A percentile compares a stretch with the other conserved stretches of the same genome.
Conservation (phyloP, 2,797 vertebrate species). For the Vultur gryphus region DNA sequence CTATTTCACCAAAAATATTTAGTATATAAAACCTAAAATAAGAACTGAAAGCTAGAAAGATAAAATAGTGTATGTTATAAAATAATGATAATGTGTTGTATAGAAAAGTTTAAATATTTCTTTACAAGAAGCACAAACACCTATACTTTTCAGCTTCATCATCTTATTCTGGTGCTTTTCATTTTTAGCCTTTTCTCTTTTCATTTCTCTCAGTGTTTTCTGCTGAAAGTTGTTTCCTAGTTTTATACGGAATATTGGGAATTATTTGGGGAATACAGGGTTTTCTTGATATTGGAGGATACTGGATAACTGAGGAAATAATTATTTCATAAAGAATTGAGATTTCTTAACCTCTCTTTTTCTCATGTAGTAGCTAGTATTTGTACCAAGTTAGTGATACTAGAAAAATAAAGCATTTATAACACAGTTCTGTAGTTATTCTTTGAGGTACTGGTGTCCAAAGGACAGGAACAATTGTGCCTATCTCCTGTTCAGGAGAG, state of each 20-base stretch:
- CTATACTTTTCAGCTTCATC: background rate
- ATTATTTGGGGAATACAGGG: background rate
- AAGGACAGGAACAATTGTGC: background rate
- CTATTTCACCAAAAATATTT: background rate
- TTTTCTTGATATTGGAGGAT: background rate
- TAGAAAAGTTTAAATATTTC: background rate
- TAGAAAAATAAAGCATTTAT: background rate
- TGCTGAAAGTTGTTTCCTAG: background rate
- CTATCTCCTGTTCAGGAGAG: background rate
- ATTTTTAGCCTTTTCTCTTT: background rate
- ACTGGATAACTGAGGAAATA: background rate
- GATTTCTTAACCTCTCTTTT: background rate
- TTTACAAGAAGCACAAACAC: background rate
- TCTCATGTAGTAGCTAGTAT: background rate
- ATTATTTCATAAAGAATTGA: conserved; percentile 16
- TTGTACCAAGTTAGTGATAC: conserved; percentile 11
- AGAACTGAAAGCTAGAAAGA: background rate
- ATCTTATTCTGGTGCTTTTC: background rate
- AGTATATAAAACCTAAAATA: background rate
- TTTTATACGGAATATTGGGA: background rate
- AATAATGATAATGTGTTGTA: background rate
- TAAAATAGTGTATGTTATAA: background rate
- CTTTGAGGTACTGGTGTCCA: background rate
- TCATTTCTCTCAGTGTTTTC: background rate
- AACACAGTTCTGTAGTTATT: background rate